Evolutionary conservation across 2,888 invertebrate genomes (phyloP), one percentile per base, ranked within the genome.

Genomic region (Dicyrtomina minuta): DNA sequence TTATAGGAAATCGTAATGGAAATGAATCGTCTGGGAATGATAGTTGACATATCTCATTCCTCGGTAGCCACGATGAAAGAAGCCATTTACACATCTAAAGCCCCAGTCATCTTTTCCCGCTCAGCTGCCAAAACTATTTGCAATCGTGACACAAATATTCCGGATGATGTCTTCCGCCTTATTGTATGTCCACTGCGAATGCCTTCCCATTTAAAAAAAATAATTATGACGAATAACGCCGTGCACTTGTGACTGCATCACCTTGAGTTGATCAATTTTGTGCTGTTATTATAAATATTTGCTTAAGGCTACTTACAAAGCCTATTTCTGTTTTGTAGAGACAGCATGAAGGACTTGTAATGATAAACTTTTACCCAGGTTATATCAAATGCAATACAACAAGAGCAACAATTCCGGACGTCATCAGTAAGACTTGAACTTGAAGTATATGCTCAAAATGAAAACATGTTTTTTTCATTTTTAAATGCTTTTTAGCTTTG

Each of bases 11-110:
- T 33, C 33, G 33, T 33, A 33, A 33, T 33, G 33, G 33, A 33
- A 8, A 85, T 89, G 84, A 89, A 89, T 79, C 84, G 89, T 20
- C 81, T 89, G 55, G 89, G 89, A 1, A 89, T 89, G 88, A 81
- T 89, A 70, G 85, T 88, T 49, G 89, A 89, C 79, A 82, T 88
- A 60, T 86, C 87, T 1, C 86, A 88, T 80, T 85, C 88, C 0
- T 87, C 88, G 12, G 84, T 86, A 67, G 81, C 83, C 58, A 88
- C 88, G 1, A 88, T 88, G 87, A 81, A 83, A 20, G 86, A 86
- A 73, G 85, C 87, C 0, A 79, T 89, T 26, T 82, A 82, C 20
- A 83, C 85, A 2, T 85, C 87, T 0, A 84, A 85, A 74, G 88
- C 88, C 0, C 74, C 76, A 0, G 74, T 78, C 15, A 75, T 78